Conservation (phyloP, 1,140 invertebrate species). For the Trissolcus basalis region DNA sequence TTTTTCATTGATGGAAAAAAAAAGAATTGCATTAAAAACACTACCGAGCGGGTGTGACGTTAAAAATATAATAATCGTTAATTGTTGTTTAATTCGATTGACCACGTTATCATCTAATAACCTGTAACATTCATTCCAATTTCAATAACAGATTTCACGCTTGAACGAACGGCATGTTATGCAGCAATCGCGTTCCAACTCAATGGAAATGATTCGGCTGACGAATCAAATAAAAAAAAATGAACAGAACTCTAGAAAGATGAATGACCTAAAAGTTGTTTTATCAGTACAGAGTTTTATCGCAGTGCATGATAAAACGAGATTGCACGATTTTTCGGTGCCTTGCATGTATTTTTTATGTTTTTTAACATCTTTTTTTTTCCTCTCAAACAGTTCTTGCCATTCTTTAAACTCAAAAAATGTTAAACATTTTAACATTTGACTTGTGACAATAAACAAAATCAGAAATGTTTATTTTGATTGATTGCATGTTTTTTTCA, state of each 20-base stretch:
- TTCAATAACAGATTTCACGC: conserved; percentile 15
- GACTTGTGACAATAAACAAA: no score
- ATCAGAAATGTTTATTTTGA: not conserved
- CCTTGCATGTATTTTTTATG: conserved; percentile 12
- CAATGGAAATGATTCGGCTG: not conserved
- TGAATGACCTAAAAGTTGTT: conserved; percentile 7
- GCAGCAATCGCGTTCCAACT: not conserved
- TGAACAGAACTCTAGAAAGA: not conserved
- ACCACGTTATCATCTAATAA: conserved; percentile 20
- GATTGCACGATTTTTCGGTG: conserved; percentile 18
- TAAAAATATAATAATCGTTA: conserved; percentile 1
- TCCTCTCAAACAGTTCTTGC: no score
- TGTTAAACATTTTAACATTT: no score
- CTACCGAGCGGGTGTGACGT: not conserved
- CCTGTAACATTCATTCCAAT: conserved; percentile 5
- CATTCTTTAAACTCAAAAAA: no score
- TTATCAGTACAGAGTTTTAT: conserved; percentile 14
- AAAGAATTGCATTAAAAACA: conserved; percentile 12
- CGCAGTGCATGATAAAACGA: conserved; percentile 28
- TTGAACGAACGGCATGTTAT: not conserved
- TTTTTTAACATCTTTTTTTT: no score
- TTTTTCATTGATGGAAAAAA: no score
- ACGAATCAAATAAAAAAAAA: not conserved
- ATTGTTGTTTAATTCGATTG: conserved; percentile 26
- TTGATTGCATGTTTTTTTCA: not conserved